Evolutionary conservation across 2,888 invertebrate genomes (phyloP).

Genomic region (Mythimna impura): DNA sequence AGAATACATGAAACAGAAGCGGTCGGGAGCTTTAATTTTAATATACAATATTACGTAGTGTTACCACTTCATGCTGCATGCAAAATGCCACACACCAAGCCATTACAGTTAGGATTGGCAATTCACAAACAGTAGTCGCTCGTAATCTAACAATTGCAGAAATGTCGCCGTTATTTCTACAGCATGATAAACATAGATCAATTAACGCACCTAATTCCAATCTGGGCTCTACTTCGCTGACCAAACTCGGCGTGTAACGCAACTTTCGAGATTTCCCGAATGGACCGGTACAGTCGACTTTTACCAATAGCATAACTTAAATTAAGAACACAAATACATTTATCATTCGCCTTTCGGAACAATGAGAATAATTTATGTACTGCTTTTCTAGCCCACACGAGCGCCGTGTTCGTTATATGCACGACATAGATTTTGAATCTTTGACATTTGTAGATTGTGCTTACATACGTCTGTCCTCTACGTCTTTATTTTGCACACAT

Average conservation of each 20-base stretch:
- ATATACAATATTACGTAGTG: conserved; percentile 3
- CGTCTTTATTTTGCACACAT: conserved; percentile 63
- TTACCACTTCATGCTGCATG: conserved; percentile 18
- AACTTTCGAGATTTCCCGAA: conserved; percentile 72
- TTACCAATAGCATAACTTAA: conserved; percentile 73
- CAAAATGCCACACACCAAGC: conserved; percentile 46
- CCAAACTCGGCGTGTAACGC: conserved; percentile 67
- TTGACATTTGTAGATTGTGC: conserved; percentile 75
- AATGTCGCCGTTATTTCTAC: conserved; percentile 57
- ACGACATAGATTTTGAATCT: conserved; percentile 82
- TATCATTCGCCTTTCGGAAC: conserved; percentile 83
- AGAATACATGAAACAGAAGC: conserved; percentile 16
- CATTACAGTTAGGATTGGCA: conserved; percentile 44
- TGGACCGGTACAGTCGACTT: conserved; percentile 71
- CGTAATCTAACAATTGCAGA: conserved; percentile 58
- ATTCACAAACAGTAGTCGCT: conserved; percentile 48
- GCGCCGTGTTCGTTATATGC: conserved; percentile 78
- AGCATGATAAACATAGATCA: conserved; percentile 65
- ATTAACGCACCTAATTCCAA: conserved; percentile 71
- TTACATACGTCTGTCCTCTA: conserved; percentile 63
- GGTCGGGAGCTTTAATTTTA: conserved; percentile 17
- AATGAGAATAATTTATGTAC: conserved; percentile 82
- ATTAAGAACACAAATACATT: conserved; percentile 80
- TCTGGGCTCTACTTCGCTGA: conserved; percentile 52
- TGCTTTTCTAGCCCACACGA: conserved; percentile 83